phyloP scores from a whole-genome alignment of 2,888 invertebrate species.

The Caenorhabditis afra region DNA sequence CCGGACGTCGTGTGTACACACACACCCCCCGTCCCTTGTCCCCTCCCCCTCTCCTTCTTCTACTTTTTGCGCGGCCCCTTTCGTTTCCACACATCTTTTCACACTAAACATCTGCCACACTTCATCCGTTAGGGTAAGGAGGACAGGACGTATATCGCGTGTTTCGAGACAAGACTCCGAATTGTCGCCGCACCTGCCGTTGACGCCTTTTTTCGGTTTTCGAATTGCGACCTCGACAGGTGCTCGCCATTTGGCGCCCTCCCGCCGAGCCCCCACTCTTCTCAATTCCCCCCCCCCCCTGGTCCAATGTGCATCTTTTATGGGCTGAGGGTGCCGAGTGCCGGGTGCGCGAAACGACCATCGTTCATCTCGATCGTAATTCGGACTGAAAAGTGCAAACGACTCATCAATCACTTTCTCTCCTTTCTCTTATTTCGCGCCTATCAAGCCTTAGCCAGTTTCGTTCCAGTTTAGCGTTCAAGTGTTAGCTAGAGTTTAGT shows the following conservation, averaged over 20 bases:
- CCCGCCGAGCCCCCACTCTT: not conserved
- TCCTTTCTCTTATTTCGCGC: not conserved
- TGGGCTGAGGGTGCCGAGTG: not conserved
- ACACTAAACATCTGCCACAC: not conserved
- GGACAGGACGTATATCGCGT: conserved; percentile 45
- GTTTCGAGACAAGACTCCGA: conserved; percentile 48
- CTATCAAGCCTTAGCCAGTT: not conserved
- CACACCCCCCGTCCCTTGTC: not conserved
- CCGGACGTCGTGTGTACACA: conserved; percentile 14
- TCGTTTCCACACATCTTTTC: not conserved
- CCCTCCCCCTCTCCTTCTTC: too few relatives aligned
- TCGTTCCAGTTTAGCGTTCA: too few relatives aligned
- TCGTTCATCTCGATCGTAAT: not conserved
- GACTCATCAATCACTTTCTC: not conserved
- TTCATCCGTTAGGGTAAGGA: not conserved
- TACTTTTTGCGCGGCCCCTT: too few relatives aligned
- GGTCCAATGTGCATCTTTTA: conserved; percentile 16
- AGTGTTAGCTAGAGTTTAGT: too few relatives aligned
- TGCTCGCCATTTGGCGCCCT: conserved; percentile 26
- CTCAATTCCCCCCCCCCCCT: not conserved
- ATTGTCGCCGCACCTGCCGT: conserved; percentile 19
- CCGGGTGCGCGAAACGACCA: not conserved
- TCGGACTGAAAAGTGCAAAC: not conserved
- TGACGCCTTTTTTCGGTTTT: conserved; percentile 18
- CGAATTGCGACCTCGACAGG: conserved; percentile 16